Evolutionary conservation across 64 coral and sea anemone genomes (phyloP), one percentile per base, ranked within the genome.

Genomic region (Orbicella faveolata): DNA sequence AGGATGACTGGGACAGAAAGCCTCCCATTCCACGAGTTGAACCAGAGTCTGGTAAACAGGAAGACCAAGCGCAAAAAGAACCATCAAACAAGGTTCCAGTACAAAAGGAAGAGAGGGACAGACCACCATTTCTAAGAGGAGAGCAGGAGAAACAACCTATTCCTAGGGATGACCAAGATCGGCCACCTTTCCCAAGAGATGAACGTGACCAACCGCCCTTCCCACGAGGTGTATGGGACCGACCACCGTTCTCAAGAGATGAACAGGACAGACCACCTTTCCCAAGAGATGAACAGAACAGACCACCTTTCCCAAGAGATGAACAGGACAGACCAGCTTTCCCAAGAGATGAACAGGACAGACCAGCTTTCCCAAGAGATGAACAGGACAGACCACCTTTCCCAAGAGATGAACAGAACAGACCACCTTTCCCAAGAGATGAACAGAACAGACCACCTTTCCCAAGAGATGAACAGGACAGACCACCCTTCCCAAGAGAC

Each of bases 271-370:
- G 87, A 55, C 87, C 73, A 70, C 87, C 74, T 14, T 52, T 78
- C 18, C 41, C 30, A 7, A 68, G 79, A 62, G 87, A 78, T 76
- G 92, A 83, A 19, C 36, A n/a, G 34, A 21, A 52, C 26, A 51
- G 36, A 33, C 87, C 57, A 6, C 57, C 87, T 14, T 80, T 76
- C 37, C 73, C 55, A 61, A 70, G 19, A 63, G 77, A 72, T 41
- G 89, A 51, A 25, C 75, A 55, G 36, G 80, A 77, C 52, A 48
- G 53, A 34, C 53, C 39, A 61, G 30, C 66, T 53, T 83, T 83
- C 26, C 41, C 37, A 21, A 83, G 86, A 88, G 92, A 93, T 18
- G 78, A 62, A 5, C 34, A 57, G 75, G 90, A 92, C 51, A 76
- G 79, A 48, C 87, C 91, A 64, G 77, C 84, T 74, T 53, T 93